Percentiles rank a stretch among this genome's conserved stretches.
phyloP scores from a whole-genome alignment of 2,113 vertebrate species.

The Eubucco bourcierii region DNA sequence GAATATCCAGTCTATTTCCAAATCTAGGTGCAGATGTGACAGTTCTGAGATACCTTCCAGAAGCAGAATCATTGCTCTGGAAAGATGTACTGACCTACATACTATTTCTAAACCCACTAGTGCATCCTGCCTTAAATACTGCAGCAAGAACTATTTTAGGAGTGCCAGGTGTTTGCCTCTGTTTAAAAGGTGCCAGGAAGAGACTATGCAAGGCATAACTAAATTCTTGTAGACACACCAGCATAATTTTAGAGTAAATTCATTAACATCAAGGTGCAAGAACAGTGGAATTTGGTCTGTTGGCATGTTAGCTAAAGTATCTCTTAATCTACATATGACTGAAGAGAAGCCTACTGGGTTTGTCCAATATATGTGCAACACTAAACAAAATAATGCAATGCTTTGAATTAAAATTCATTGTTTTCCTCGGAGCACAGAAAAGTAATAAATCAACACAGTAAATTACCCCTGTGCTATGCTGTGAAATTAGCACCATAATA shows the following conservation, averaged over 20 bases:
- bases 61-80: background rate
- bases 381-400: background rate
- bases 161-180: background rate
- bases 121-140: background rate
- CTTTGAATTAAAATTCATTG: constrained; percentile 70
- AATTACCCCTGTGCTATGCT: constrained; percentile 47
- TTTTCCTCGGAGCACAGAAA: constrained; percentile 60
- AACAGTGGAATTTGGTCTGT: background rate
- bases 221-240: background rate
- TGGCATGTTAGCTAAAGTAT: background rate
- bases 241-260: background rate
- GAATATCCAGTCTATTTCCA: background rate
- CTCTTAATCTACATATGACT: background rate
- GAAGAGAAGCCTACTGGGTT: background rate
- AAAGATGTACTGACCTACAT: background rate
- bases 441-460: constrained; percentile 63
- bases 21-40: background rate
- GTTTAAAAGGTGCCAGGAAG: background rate
- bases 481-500: constrained; percentile 72
- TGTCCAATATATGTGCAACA: background rate
- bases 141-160: background rate
- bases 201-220: background rate
- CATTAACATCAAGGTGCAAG: background rate
- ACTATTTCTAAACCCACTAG: background rate
- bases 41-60: background rate